Evolutionary conservation across 2,113 vertebrate genomes (phyloP), one percentile per base, ranked within the genome.

Genomic region (Phylloscopus whistleri): DNA sequence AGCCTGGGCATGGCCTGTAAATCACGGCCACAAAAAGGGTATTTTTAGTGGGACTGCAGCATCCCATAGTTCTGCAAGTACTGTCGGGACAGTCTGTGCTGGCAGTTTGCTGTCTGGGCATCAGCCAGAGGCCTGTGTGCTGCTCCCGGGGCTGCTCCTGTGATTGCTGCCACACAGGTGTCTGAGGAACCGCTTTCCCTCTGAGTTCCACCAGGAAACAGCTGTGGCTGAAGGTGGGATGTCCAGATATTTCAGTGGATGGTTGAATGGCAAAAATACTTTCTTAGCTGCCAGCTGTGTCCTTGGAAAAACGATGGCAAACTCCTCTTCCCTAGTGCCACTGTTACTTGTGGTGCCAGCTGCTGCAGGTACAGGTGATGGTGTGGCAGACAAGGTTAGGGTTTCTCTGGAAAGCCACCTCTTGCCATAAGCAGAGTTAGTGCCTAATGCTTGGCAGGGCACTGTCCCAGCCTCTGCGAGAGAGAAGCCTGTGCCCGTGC

Each of bases 401-500:
- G 9, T 22, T 48, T 24, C 28, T 33, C 51, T 16, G 43, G 41
- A 64, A 23, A 49, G 0, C 31, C 39, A 3, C 1, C 0, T 46
- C 60, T 67, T 75, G 39, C 59, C 44, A 2, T 20, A 17, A 64
- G 37, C 26, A 22, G 44, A 16, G 37, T 17, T 59, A 3, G 16
- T 91, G 18, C 53, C 30, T 4, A 4, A 13, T 0, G 0, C 37
- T 14, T 16, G 27, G 48, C n/a, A 10, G 33, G 28, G 31, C 22
- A 27, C 68, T 63, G 35, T 22, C 31, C 14, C 1, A 0, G 11
- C 13, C 35, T 18, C 43, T 1, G 5, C 1, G 8, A 49, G 5
- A 7, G 30, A 17, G 3, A 22, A n/a, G 13, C n/a, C 41, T 0
- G 0, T 59, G 9, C 19, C 53, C 5, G 2, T 28, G 53, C 44